phyloP scores from a whole-genome alignment of 2,113 vertebrate genomes.

The Sialia sialis region DNA sequence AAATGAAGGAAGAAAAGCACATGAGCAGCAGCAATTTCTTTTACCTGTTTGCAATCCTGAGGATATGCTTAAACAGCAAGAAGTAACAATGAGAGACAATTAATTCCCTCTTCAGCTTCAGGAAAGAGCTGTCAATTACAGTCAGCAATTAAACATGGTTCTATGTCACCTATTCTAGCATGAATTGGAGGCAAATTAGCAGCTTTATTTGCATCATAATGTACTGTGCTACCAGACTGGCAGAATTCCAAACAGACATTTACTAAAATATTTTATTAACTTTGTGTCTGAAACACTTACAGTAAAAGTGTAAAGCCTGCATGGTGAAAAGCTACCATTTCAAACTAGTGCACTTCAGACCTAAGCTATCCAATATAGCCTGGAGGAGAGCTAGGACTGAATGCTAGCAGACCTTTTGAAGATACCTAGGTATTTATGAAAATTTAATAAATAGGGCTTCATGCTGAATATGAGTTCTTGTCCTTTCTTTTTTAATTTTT shows the following conservation, averaged over 20 bases:
- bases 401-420: background rate
- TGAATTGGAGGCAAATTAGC: slow-evolving; percentile 19
- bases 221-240: slow-evolving; percentile 6
- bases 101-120: background rate
- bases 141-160: slow-evolving; percentile 15
- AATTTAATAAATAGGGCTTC: background rate
- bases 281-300: background rate
- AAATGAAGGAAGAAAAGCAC: background rate
- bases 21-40: background rate
- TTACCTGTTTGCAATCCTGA: background rate
- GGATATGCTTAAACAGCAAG: background rate
- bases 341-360: background rate
- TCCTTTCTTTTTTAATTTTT: accelerated
- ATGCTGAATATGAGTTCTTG: background rate
- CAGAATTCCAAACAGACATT: slow-evolving; percentile 15
- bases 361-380: background rate
- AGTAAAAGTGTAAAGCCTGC: background rate
- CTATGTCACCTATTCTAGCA: slow-evolving; percentile 19
- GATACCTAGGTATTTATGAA: background rate
- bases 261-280: slow-evolving; percentile 9
- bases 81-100: background rate
- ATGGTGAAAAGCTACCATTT: background rate
- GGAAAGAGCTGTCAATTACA: background rate
- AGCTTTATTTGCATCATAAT: slow-evolving; percentile 45
- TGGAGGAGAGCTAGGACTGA: background rate